Percentiles rank a stretch among this genome's conserved stretches.
Evolutionary conservation across 2,797 vertebrate genomes (phyloP).

Genomic region (Acanthornis magna): DNA sequence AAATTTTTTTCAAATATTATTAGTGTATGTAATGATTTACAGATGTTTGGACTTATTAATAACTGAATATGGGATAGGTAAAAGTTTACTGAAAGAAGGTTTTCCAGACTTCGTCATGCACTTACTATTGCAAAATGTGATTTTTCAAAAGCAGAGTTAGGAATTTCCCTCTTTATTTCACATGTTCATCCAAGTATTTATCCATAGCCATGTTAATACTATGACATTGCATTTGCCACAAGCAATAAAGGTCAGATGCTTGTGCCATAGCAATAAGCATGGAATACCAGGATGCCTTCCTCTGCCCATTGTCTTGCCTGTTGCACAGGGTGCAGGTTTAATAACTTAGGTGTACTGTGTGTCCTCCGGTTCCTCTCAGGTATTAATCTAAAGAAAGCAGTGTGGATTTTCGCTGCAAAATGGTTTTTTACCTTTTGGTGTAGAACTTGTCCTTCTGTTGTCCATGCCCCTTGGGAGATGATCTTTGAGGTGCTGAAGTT

Average conservation of each 20-base stretch:
- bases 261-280: background rate
- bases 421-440: background rate
- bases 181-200: background rate
- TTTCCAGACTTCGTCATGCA: background rate
- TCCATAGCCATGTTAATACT: background rate
- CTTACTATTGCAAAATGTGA: background rate
- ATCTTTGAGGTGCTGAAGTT: background rate
- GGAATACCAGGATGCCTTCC: background rate
- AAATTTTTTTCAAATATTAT: background rate
- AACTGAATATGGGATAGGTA: background rate
- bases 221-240: background rate
- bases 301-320: background rate
- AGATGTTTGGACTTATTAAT: background rate
- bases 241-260: background rate
- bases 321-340: background rate
- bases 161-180: background rate
- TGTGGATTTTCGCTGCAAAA: background rate
- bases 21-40: background rate
- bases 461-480: background rate
- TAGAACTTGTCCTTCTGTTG: background rate
- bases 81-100: background rate
- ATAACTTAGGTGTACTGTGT: background rate
- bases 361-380: background rate
- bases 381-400: background rate
- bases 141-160: background rate